Percentiles rank a stretch among this genome's conserved stretches.
Conservation (phyloP, 2,113 vertebrate species). For the Pluvianellus socialis region DNA sequence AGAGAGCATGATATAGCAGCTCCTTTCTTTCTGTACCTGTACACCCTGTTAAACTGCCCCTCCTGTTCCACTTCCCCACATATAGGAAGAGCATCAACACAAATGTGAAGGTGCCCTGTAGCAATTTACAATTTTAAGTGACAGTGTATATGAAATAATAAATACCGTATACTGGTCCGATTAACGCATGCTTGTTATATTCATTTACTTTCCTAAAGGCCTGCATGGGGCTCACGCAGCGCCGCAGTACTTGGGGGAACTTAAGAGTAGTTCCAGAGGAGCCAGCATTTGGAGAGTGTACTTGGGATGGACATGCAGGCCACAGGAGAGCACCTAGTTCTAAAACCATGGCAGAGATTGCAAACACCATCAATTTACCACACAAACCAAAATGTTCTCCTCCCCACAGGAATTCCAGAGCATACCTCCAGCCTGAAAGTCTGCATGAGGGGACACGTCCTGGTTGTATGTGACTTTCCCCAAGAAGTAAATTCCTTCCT, state of each 20-base stretch:
- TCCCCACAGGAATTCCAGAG: background rate
- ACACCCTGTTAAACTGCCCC: background rate
- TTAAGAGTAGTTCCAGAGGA: background rate
- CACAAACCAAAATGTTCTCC: background rate
- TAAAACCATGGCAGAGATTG: background rate
- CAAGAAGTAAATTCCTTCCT: background rate
- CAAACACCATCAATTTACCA: background rate
- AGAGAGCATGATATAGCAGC: background rate
- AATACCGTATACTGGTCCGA: background rate
- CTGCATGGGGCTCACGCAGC: background rate
- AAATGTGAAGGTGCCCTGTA: background rate
- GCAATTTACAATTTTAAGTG: background rate
- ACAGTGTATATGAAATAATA: background rate
- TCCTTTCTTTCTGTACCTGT: background rate
- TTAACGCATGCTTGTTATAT: background rate
- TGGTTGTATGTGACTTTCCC: background rate
- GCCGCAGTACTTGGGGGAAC: background rate
- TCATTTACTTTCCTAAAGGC: background rate
- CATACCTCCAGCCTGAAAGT: background rate
- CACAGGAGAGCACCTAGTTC: background rate
- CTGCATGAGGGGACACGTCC: background rate
- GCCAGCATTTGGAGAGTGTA: background rate
- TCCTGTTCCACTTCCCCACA: background rate
- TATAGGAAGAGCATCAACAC: background rate
- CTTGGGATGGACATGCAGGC: background rate